phyloP scores from a whole-genome alignment of 2,888 invertebrate species.

The Euphydryas editha region DNA sequence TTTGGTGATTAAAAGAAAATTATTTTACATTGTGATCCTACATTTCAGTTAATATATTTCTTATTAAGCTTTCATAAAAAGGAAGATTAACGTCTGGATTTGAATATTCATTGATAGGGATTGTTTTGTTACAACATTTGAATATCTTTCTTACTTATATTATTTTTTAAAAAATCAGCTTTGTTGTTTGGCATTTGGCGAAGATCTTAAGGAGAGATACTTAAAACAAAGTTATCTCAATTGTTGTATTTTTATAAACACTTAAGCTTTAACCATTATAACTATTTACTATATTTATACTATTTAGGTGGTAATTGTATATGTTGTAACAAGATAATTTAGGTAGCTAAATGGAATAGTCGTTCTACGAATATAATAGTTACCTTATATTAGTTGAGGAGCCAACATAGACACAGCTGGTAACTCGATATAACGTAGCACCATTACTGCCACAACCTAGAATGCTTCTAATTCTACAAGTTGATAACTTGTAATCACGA shows the following conservation, averaged over 20 bases:
- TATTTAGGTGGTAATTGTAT: too few species aligned
- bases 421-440: neutral
- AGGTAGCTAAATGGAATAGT: neutral
- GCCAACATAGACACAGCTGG: neutral
- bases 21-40: neutral
- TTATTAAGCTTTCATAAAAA: slow-evolving; percentile 2
- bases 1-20: too few species aligned
- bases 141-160: neutral
- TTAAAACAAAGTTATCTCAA: neutral
- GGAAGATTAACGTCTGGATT: neutral
- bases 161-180: neutral
- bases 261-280: too few species aligned
- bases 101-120: neutral
- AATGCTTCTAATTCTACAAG: neutral
- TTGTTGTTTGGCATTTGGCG: neutral
- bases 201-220: neutral
- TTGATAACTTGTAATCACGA: too few species aligned
- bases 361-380: neutral
- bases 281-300: too few species aligned
- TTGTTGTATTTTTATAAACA: neutral
- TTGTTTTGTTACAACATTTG: slow-evolving; percentile 1
- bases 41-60: neutral
- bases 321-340: too few species aligned
- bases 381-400: neutral
- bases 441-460: neutral